phyloP scores from a whole-genome alignment of 2,888 invertebrate genomes.

The Ornithoptera alexandrae region DNA sequence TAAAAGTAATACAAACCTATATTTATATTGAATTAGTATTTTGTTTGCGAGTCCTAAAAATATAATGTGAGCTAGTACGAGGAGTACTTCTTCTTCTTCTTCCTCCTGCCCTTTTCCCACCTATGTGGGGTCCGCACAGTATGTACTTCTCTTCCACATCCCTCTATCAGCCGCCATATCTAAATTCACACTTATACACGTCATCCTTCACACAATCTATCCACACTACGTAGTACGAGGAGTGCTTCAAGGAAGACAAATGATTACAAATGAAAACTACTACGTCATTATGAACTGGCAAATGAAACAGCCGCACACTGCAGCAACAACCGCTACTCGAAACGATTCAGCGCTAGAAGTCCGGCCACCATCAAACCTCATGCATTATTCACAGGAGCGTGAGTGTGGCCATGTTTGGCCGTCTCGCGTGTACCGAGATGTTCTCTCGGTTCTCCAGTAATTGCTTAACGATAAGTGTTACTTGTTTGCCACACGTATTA shows the following conservation, averaged over 20 bases:
- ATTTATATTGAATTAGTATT: no score
- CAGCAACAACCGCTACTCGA: conserved; percentile 47
- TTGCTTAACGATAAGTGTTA: conserved; percentile 16
- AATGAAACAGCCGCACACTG: conserved; percentile 31
- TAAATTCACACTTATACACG: no score
- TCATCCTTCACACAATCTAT: no score
- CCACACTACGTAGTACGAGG: neutral
- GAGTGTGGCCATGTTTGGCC: conserved; percentile 47
- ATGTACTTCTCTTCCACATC: no score
- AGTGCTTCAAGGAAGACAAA: neutral
- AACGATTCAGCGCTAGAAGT: conserved; percentile 55
- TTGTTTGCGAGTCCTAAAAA: no score
- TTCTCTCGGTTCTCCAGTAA: conserved; percentile 8
- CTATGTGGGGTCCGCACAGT: no score
- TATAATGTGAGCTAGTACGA: neutral
- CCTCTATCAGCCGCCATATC: no score
- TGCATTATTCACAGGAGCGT: conserved; percentile 63
- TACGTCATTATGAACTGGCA: conserved; percentile 1
- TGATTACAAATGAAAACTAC: neutral
- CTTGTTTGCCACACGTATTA: neutral
- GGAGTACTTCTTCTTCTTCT: neutral
- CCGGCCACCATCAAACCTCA: conserved; percentile 47
- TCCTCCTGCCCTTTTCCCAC: no score
- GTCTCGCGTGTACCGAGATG: conserved; percentile 42
- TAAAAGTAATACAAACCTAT: no score